A percentile compares a stretch with the other conserved stretches of the same genome.
phyloP scores from a whole-genome alignment of 1,140 invertebrate genomes.

The Coptotermes formosanus region DNA sequence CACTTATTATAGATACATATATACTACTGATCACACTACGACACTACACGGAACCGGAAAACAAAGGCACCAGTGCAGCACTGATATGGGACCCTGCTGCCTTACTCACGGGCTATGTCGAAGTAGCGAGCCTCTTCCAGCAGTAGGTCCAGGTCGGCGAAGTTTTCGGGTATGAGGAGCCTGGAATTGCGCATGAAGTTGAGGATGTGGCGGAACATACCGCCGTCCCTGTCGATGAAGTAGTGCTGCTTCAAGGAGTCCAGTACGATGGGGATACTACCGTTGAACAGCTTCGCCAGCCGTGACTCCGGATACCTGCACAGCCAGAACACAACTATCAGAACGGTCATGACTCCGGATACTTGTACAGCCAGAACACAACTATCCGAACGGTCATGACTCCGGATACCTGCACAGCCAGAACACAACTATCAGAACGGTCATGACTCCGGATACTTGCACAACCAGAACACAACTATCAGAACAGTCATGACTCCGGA shows the following conservation, averaged over 20 bases:
- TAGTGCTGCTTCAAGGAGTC: conserved; percentile 97
- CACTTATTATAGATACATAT: too few species aligned
- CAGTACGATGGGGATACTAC: conserved; percentile 93
- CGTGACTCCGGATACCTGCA: conserved; percentile 87
- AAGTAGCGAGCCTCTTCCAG: conserved; percentile 91
- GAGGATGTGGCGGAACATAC: conserved; percentile 93
- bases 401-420: too few species aligned
- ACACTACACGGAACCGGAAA: too few species aligned
- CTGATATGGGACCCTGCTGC: neutral
- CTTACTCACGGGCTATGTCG: conserved; percentile 79
- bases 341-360: too few species aligned
- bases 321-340: too few species aligned
- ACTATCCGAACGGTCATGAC: too few species aligned
- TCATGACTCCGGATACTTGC: conserved; percentile 42
- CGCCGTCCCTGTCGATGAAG: conserved; percentile 94
- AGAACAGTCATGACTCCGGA: too few species aligned
- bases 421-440: too few species aligned
- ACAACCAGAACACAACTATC: too few species aligned
- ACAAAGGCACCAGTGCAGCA: too few species aligned
- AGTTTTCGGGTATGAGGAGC: conserved; percentile 83
- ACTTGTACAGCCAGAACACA: too few species aligned
- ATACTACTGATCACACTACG: too few species aligned
- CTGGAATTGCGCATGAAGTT: conserved; percentile 92
- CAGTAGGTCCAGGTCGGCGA: conserved; percentile 84
- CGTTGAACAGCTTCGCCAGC: conserved; percentile 91